Evolutionary conservation across 2,113 vertebrate genomes (phyloP), one percentile per base, ranked within the genome.

Genomic region (Coreoperca whiteheadi): DNA sequence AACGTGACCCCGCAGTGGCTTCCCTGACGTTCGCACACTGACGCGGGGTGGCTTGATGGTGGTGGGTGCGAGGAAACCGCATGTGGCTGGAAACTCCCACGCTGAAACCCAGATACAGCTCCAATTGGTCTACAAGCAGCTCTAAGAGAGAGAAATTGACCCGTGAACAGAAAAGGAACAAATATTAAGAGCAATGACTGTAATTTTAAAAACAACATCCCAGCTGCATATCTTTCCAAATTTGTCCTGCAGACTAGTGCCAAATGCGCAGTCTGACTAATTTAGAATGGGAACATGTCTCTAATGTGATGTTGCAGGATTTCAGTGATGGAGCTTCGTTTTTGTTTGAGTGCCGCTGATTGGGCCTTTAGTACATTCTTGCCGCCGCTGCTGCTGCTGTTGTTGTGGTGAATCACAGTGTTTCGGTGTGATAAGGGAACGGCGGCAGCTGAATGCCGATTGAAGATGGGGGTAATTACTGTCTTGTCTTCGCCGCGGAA

Each of bases 401-500:
- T 50, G 43, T 70, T 43, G 68, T 73, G 56, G 34, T 50, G 78
- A 85, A 85, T 87, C 87, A 60, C 82, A 66, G 89, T 92, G 91
- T 89, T 88, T 82, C 37, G 0, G 72, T 7, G 87, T 20, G 87
- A 92, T 89, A 91, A 90, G 85, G 61, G 16, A 75, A 37, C 30
- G 1, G 59, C 78, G 48, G 74, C 75, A 18, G 67, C 87, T 82
- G 86, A 86, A 89, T 74, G 63, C 56, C 61, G 53, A 88, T 48
- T 91, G 86, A 88, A 83, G 86, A 87, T 61, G 86, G 1, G 57
- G 63, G 67, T 91, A 89, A 89, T 92, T 87, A 85, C 84, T 65
- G 83, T 79, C 66, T 82, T 25, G 68, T 46, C 48, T 76, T 81
- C 8, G 60, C 53, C 30, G 56, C 60, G 68, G 66, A 89, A 64